Evolutionary conservation across 2,113 vertebrate species (phyloP), one percentile per base, ranked within the genome.

Genomic region (Platysteira castanea): DNA sequence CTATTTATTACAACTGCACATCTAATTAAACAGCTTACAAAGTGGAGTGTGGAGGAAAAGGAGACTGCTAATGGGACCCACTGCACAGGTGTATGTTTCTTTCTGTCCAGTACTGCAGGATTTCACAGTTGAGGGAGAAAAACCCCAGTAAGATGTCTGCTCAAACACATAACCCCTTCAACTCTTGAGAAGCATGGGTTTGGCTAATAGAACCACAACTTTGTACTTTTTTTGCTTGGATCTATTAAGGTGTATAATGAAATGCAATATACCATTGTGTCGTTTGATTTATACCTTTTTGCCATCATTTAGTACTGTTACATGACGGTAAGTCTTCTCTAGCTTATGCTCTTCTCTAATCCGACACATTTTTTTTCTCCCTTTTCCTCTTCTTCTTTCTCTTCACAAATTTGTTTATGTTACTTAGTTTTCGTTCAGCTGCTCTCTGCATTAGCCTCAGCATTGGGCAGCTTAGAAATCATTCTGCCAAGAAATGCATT

Each of bases 21-120:
- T 60, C 44, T 88, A 52, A 86, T 80, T 56, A 73, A 88, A 35
- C 47, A 68, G 21, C n/a, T 68, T 15, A 79, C 53, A 47, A 52
- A 73, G 41, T 19, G 15, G 24, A 37, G 33, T 2, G 1, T 11
- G 35, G 35, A 80, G 27, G 53, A 64, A 63, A 12, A 22, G 27
- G 5, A n/a, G 27, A 5, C 24, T 54, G 31, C 65, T 47, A 64
- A 41, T 0, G 2, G 15, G 37, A 70, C 30, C 19, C 21, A 26
- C 0, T 0, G 4, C 61, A 33, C 3, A 0, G 11, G 10, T 2
- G 2, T 14, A 21, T 0, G 0, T 5, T 54, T 41, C 20, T 50
- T 78, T 94, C 74, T 87, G 47, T 35, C 52, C 57, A 50, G 65
- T 26, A 59, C 23, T 54, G 31, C 0, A 0, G 37, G 47, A 80